Conservation (phyloP, 2,797 vertebrate species). For the Acomys russatus region DNA sequence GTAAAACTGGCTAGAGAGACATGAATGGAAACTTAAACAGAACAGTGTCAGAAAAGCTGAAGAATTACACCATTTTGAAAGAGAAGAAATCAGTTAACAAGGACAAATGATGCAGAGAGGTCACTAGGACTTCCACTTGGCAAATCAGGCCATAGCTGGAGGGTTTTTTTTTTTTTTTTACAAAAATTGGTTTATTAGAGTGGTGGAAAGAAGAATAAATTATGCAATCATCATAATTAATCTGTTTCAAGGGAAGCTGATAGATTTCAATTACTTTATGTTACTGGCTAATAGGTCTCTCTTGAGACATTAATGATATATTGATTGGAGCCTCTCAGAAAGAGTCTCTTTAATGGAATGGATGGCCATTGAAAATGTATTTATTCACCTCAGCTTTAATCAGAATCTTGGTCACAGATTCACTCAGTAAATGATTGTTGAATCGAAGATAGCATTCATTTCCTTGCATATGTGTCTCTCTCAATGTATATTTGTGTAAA, state of each 20-base stretch:
- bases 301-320: conserved; percentile 68
- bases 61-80: conserved; percentile 4
- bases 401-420: conserved; percentile 44
- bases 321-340: conserved; percentile 50
- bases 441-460: neutral
- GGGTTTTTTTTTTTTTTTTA: neutral
- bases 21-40: neutral
- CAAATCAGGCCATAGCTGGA: conserved; percentile 39
- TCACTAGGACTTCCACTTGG: conserved; percentile 25
- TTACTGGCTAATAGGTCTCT: conserved; percentile 49
- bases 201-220: conserved; percentile 42
- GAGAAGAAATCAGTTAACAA: neutral
- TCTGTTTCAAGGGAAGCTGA: conserved; percentile 53
- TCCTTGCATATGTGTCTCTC: neutral
- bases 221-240: conserved; percentile 50
- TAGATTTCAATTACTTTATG: conserved; percentile 62
- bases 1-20: neutral
- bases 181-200: conserved; percentile 25
- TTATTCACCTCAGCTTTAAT: conserved; percentile 55
- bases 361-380: conserved; percentile 55
- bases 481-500: neutral
- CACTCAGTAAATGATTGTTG: conserved; percentile 44
- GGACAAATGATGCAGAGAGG: conserved; percentile 30
- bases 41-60: neutral
- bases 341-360: conserved; percentile 56